phyloP scores from a whole-genome alignment of 2,113 vertebrate genomes.

The Catharus fuscescens region DNA sequence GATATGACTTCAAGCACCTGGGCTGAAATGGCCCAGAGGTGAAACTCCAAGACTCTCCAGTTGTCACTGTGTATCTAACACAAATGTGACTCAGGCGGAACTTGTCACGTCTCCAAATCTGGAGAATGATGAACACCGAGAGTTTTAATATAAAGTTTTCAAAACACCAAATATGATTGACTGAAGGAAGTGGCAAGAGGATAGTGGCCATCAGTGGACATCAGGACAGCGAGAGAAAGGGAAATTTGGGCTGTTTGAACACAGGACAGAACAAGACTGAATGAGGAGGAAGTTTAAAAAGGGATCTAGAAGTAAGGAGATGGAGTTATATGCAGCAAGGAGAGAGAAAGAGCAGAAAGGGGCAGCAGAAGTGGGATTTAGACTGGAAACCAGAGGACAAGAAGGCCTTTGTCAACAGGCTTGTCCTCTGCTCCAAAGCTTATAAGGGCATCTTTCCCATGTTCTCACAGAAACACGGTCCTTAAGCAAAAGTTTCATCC shows the following conservation, averaged over 20 bases:
- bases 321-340: rapidly evolving
- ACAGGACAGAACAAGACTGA: background rate
- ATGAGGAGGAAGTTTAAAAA: background rate
- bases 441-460: background rate
- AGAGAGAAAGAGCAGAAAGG: background rate
- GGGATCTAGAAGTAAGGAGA: background rate
- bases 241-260: background rate
- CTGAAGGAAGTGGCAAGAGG: background rate
- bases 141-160: background rate
- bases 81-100: background rate
- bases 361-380: background rate
- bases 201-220: background rate
- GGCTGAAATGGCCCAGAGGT: background rate
- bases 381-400: background rate
- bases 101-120: background rate
- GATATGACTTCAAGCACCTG: background rate
- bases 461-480: background rate
- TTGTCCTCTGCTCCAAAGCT: background rate
- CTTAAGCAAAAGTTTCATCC: background rate
- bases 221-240: background rate
- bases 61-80: background rate
- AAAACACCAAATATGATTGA: background rate
- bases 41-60: background rate
- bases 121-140: background rate
- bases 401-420: background rate